Evolutionary conservation across 2,113 vertebrate genomes (phyloP).

Genomic region (Amazona vittata): DNA sequence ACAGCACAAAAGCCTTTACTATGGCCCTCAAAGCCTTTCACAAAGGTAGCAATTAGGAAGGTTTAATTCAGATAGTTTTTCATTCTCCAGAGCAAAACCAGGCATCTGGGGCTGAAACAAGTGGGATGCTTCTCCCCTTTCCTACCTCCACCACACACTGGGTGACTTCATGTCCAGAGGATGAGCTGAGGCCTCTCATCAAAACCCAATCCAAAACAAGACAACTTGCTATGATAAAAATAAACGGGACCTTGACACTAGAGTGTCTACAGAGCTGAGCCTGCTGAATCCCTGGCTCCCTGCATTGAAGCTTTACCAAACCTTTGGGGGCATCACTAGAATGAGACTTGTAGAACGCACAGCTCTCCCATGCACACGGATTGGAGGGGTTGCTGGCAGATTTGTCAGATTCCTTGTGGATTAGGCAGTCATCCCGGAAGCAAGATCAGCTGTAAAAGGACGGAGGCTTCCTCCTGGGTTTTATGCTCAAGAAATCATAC

Average conservation of each 20-base stretch:
- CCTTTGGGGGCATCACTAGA: neutral
- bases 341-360: neutral
- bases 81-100: neutral
- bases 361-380: neutral
- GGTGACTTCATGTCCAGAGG: neutral
- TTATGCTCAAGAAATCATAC: neutral
- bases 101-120: neutral
- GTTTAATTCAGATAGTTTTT: neutral
- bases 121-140: neutral
- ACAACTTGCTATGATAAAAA: neutral
- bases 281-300: neutral
- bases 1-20: conserved; percentile 30
- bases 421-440: neutral
- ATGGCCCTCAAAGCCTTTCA: neutral
- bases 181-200: neutral
- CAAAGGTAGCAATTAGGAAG: neutral
- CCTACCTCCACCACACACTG: neutral
- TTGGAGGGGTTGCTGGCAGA: neutral
- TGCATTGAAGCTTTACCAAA: neutral
- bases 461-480: neutral
- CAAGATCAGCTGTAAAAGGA: neutral
- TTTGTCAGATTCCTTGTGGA: neutral
- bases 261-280: neutral
- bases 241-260: neutral
- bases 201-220: neutral